Evolutionary conservation across 2,888 invertebrate genomes (phyloP), one percentile per base, ranked within the genome.

Genomic region (Drosophila meridionalis): DNA sequence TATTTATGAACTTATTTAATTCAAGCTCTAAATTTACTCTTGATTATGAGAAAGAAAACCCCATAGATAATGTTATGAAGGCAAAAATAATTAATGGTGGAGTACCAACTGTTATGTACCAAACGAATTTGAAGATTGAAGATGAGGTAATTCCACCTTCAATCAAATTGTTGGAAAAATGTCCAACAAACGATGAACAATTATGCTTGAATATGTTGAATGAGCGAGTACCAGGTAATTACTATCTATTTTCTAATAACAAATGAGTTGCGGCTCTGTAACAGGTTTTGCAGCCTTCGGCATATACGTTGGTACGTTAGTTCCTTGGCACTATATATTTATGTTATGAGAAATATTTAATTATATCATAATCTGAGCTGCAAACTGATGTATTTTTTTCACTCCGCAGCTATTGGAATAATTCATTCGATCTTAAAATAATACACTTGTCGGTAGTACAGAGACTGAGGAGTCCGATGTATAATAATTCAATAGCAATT

Each of bases 201-300:
- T 68, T 91, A 28, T 92, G 91, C 65, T 76, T 92, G 8, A 92
- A 92, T 76, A 75, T 92, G 55, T 65, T 91, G 28, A 82, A 90
- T 20, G 80, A 90, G 28, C 78, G 81, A 61, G 80, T 81, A 1
- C 91, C 92, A 76, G 91, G 92, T 91, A 66, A 73, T 57, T 48
- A 53, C 64, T 53, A 28, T 11, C 8, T 26, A 7, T 26, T 14
- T 48, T 47, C 0, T 28, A 12, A 6, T 26, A 45, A 5, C 11
- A 45, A 43, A 20, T 8, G 6, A 8, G 20, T 20, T n/a, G 14
- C 42, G 6, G 1, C 6, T 6, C 20, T 20, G 20, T 20, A 20
- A 20, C 20, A 20, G 20, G 20, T 20, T 20, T 20, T 20, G 20
- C 20, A 20, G 20, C 20, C 20, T 20, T 20, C 20, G 20, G 20